Base-by-base conservation (phyloP, 2,113 vertebrate genomes). In the Brachionichthys hirsutus region DNA sequence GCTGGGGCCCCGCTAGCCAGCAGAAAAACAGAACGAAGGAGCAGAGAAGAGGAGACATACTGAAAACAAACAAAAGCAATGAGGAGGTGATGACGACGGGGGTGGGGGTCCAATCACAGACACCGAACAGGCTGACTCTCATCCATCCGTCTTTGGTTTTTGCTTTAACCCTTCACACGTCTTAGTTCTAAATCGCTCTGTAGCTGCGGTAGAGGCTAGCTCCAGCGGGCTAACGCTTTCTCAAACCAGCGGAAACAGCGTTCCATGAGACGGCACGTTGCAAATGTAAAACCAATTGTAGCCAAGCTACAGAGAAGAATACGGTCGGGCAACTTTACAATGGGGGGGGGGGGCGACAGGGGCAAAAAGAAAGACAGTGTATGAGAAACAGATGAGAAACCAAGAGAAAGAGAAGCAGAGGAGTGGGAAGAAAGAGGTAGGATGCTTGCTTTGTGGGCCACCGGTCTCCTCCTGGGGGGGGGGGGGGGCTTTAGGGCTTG, bases 41-140 rank as follows among this genome's bases (percentile, higher is more conserved):
- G 64, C 52, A 81, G 20, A 93, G 64, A 89, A 87, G 77, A 67
- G 80, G 18, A 82, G 53, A 89, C 55, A 77, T 35, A 67, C 54
- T 74, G 75, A 82, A 75, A 70, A 93, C 89, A 84, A 89, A 85
- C 54, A 90, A 68, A 89, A 30, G 85, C 73, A 92, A 80, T 89
- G 87, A 91, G 85, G 89, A 54, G 85, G 13, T 22, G 8, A 3
- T 15, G 51, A 45, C 42, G 34, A 57, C 22, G 44, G 1, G 55
- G 6, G 34, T 54, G 35, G 47, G 67, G 50, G 2, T 6, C 71
- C 7, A 30, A 49, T 44, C 0, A 0, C 14, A 60, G n/a, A 64
- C 46, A 67, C 20, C 47, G 17, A 5, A 54, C 42, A 1, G 10
- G 12, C 0, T 3, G 1, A 48, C 34, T n/a, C n/a, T n/a, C n/a